Evolutionary conservation across 1,140 invertebrate genomes (phyloP).

Genomic region (Littorina saxatilis): DNA sequence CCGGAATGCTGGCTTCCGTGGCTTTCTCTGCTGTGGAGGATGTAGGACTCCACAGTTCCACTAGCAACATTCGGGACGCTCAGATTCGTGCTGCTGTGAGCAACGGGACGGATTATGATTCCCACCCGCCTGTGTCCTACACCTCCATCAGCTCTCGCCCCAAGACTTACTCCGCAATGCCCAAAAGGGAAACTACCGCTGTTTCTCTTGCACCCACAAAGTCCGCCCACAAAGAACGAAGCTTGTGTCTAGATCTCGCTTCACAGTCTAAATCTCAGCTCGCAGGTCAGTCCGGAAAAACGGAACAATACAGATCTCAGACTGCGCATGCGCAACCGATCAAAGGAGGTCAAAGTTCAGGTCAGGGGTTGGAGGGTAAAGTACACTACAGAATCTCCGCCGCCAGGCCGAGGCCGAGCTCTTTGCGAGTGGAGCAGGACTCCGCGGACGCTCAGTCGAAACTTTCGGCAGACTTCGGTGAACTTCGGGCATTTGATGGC

Average conservation of each 20-base stretch:
- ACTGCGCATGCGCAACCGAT: not conserved
- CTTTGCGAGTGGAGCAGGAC: conserved; percentile 21
- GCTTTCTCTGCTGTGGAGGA: too few species aligned
- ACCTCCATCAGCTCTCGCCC: too few species aligned
- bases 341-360: too few species aligned
- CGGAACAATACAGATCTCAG: too few species aligned
- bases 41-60: too few species aligned
- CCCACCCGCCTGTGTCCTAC: not conserved
- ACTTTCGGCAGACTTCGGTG: conserved; percentile 10
- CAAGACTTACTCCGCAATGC: too few species aligned
- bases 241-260: conserved; percentile 15
- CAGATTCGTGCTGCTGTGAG: too few species aligned
- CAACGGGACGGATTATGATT: not conserved
- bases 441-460: not conserved
- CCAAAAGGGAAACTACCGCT: too few species aligned
- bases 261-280: conserved; percentile 8
- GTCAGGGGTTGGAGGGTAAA: not conserved
- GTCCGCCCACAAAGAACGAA: conserved; percentile 4
- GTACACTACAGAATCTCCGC: conserved; percentile 12
- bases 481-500: not conserved
- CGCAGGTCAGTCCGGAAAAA: too few species aligned
- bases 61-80: too few species aligned
- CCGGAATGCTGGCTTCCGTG: too few species aligned
- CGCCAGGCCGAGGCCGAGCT: not conserved
- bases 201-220: not conserved